These are phyloP conservation scores for Papilio helenus DNA, from an alignment of 1,140 invertebrate species.

Conservation along the genomic window DNA sequence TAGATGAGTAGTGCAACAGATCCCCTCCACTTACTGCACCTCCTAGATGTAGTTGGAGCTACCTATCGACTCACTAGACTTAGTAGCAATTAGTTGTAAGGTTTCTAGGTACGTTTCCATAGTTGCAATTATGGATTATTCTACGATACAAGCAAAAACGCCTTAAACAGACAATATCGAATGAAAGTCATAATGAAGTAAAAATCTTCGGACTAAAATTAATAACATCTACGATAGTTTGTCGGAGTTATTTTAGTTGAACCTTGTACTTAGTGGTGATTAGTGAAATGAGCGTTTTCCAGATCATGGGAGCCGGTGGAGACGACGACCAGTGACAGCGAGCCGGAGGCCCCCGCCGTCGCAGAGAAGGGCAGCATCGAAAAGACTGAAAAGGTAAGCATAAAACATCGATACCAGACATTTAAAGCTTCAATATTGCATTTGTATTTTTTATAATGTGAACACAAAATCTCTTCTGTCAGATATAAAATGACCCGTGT, in stretches of 20 bases:
- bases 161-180: background rate
- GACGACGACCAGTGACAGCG: constrained; percentile 71
- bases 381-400: constrained; percentile 84
- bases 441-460: too few relatives aligned
- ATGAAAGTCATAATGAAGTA: background rate
- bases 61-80: constrained; percentile 9
- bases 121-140: background rate
- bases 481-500: background rate
- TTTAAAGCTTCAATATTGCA: too few relatives aligned
- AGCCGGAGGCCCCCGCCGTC: constrained; percentile 70
- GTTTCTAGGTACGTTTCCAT: background rate
- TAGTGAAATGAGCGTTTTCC: background rate
- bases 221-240: too few relatives aligned
- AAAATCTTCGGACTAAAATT: background rate
- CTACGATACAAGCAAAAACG: background rate
- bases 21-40: constrained; percentile 4
- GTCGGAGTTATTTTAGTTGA: background rate
- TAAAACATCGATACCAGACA: background rate
- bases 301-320: constrained; percentile 75
- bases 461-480: background rate
- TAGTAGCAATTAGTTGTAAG: background rate
- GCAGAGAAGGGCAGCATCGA: constrained; percentile 85
- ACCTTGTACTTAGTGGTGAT: background rate
- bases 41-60: constrained; percentile 14
- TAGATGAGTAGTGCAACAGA: background rate